phyloP scores from a whole-genome alignment of 2,797 vertebrate species.

The Gallinago solitaria region DNA sequence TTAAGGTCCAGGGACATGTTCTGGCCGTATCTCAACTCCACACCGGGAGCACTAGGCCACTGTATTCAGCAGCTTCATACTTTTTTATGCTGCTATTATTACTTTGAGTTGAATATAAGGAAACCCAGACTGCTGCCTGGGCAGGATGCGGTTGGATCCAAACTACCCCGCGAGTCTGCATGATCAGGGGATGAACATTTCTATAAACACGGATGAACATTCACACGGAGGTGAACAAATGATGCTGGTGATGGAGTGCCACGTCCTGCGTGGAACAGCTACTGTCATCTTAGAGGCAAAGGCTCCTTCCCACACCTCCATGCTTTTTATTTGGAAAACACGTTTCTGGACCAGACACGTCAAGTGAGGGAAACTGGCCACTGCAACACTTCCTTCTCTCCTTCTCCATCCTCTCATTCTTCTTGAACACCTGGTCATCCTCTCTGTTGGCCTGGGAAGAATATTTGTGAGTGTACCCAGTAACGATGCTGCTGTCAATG shows the following conservation, averaged over 20 bases:
- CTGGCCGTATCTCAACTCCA: slow-evolving; percentile 20
- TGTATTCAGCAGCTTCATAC: background rate
- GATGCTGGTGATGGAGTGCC: background rate
- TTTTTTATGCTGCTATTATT: slow-evolving; percentile 46
- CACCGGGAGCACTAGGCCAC: slow-evolving; percentile 15
- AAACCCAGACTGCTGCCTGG: slow-evolving; percentile 3
- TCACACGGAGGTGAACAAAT: background rate
- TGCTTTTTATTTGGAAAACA: background rate
- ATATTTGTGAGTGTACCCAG: background rate
- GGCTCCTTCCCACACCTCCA: background rate
- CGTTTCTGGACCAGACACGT: background rate
- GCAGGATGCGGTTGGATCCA: background rate
- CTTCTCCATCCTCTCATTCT: background rate
- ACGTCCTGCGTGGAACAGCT: background rate
- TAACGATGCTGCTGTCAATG: background rate
- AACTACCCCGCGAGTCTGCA: background rate
- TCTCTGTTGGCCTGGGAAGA: background rate
- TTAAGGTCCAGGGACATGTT: slow-evolving; percentile 43
- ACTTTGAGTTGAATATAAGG: slow-evolving; percentile 25
- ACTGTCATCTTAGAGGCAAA: background rate
- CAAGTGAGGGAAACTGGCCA: background rate
- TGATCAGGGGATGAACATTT: background rate
- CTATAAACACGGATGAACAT: background rate
- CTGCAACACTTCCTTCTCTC: background rate
- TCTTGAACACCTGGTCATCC: background rate